These are phyloP conservation scores for Panopea generosa DNA, from an alignment of 2,888 invertebrate species.

Conservation along the genomic window DNA sequence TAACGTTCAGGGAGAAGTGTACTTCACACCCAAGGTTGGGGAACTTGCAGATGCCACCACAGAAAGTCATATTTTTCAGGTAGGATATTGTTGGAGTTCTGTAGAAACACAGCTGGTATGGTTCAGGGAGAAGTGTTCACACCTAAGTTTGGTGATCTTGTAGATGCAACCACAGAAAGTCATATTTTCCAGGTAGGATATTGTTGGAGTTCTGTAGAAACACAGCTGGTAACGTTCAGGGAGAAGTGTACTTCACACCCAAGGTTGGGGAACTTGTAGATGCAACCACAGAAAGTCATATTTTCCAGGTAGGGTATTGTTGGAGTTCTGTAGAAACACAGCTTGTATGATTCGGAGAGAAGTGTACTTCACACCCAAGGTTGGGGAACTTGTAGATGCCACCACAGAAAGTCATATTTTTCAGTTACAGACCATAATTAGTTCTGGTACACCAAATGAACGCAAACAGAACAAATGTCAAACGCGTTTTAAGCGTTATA, in stretches of 20 bases:
- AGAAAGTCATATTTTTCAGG: conserved; percentile 99
- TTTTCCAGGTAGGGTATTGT: conserved; percentile 95
- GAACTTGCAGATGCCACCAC: conserved; percentile 98
- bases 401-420: conserved; percentile 99
- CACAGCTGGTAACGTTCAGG: conserved; percentile 87
- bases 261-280: conserved; percentile 91
- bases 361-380: conserved; percentile 93
- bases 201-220: conserved; percentile 89
- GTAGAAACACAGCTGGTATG: conserved; percentile 87
- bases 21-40: conserved; percentile 91
- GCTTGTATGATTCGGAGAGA: conserved; percentile 88
- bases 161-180: conserved; percentile 98
- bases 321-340: conserved; percentile 88
- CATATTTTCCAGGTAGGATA: conserved; percentile 98
- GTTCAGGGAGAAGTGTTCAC: conserved; percentile 91
- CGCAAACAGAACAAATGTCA: too few relatives aligned
- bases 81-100: conserved; percentile 89
- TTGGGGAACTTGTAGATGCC: conserved; percentile 93
- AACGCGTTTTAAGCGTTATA: too few relatives aligned
- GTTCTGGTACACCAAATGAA: too few relatives aligned
- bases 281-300: conserved; percentile 98
- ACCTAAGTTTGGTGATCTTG: conserved; percentile 90
- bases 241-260: conserved; percentile 94
- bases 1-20: conserved; percentile 89
- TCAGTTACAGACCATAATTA: conserved; percentile 90